Conservation (phyloP, 2,888 invertebrate genomes). For the Kryphioiulus occultus region DNA sequence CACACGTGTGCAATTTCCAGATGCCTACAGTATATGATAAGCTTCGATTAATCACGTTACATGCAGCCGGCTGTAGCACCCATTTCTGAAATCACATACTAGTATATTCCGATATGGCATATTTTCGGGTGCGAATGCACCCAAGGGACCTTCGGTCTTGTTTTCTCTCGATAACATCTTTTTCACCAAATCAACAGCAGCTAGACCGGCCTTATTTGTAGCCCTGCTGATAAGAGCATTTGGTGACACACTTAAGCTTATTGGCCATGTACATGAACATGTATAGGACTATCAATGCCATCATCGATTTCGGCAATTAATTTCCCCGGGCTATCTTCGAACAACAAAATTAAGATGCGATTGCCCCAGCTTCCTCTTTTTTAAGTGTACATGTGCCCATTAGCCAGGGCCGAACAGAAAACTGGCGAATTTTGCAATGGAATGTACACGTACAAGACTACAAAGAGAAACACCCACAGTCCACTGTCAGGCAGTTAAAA, state of each 20-base stretch:
- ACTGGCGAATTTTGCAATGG: too few relatives aligned
- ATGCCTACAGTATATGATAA: too few relatives aligned
- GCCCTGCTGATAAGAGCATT: neutral
- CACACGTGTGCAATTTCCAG: neutral
- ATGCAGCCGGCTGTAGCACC: neutral
- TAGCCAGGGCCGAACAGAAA: neutral
- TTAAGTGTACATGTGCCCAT: neutral
- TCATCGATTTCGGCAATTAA: conserved; percentile 22
- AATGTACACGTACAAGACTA: too few relatives aligned
- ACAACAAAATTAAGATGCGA: conserved; percentile 17
- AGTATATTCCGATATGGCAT: neutral
- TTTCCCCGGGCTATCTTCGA: neutral
- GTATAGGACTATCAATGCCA: neutral
- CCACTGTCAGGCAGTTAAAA: too few relatives aligned
- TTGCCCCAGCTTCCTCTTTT: neutral
- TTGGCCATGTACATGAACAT: neutral
- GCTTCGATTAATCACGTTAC: neutral
- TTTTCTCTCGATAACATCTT: neutral
- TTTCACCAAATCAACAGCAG: neutral
- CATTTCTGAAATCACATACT: neutral
- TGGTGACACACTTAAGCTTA: neutral
- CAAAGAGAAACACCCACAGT: too few relatives aligned
- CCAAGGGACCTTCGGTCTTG: neutral
- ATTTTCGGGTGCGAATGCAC: neutral
- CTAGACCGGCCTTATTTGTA: neutral